These are phyloP conservation scores for Girardia tigrina DNA, from an alignment of 2,888 invertebrate species.

Conservation along the genomic window DNA sequence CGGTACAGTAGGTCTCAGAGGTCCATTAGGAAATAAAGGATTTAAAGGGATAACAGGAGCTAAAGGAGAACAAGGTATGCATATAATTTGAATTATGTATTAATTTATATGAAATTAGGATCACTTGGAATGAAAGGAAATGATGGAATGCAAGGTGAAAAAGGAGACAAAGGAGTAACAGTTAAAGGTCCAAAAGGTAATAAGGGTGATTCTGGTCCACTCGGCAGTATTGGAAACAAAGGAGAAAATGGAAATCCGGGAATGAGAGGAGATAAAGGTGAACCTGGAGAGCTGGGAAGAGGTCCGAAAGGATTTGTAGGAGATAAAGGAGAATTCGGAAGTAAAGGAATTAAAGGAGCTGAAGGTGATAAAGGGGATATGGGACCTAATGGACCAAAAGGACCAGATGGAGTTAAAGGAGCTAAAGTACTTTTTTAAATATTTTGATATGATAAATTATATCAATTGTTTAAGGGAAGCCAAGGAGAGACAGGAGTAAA, in stretches of 20 bases:
- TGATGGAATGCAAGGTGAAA: neutral
- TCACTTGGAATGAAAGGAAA: neutral
- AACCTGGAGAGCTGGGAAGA: neutral
- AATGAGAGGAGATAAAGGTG: slow-evolving; percentile 8
- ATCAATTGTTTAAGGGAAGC: neutral
- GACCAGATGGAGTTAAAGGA: slow-evolving; percentile 8
- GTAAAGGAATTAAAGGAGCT: slow-evolving; percentile 16
- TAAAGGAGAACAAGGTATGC: neutral
- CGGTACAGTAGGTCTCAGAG: neutral
- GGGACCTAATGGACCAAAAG: neutral
- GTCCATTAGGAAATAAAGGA: neutral
- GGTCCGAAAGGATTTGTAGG: neutral
- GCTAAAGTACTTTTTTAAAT: neutral
- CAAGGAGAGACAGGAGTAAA: neutral
- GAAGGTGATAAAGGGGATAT: slow-evolving; percentile 29
- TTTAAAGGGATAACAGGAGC: slow-evolving; percentile 13
- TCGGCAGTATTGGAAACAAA: neutral
- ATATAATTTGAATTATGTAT: neutral
- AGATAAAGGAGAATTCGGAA: slow-evolving; percentile 15
- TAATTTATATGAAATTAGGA: neutral
- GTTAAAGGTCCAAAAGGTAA: neutral
- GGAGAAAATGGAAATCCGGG: slow-evolving; percentile 1
- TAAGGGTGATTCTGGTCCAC: neutral
- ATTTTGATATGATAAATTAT: neutral
- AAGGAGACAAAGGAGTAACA: neutral